Evolutionary conservation across 2,113 vertebrate genomes (phyloP).

Genomic region (Micronycteris hirsuta): DNA sequence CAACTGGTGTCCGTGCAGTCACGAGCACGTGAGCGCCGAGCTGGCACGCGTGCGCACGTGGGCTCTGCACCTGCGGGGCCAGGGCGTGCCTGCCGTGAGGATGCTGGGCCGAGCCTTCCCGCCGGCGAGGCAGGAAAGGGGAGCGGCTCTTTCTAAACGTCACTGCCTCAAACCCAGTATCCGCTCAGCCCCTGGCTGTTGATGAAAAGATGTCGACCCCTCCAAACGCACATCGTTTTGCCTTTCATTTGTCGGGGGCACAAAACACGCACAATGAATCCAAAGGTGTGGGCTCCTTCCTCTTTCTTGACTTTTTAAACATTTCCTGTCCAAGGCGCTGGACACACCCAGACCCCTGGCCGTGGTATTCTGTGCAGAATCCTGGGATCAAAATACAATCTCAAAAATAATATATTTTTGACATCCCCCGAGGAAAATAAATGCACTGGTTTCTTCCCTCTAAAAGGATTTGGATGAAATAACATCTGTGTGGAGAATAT

Average conservation of each 20-base stretch:
- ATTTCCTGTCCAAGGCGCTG: constrained; percentile 45
- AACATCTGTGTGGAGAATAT: constrained; percentile 84
- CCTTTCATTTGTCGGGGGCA: background rate
- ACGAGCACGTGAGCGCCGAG: accelerated
- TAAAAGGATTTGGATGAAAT: constrained; percentile 80
- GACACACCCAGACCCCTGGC: constrained; percentile 59
- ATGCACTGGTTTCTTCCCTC: constrained; percentile 76
- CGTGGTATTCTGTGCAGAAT: constrained; percentile 57
- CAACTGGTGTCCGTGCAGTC: accelerated
- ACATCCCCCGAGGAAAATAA: constrained; percentile 70
- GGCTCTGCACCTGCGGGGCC: too few species aligned
- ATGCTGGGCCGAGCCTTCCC: too few species aligned
- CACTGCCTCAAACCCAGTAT: too few species aligned
- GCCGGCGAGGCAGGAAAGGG: accelerated
- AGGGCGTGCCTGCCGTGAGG: too few species aligned
- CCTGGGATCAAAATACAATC: constrained; percentile 78
- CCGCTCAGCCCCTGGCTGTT: accelerated
- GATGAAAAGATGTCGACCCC: accelerated
- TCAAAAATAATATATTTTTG: constrained; percentile 80
- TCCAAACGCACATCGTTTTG: accelerated
- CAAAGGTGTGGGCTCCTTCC: background rate
- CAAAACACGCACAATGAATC: background rate
- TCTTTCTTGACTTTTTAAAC: constrained; percentile 37
- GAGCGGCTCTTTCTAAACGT: background rate
- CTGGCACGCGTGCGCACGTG: accelerated